Evolutionary conservation across 2,797 vertebrate genomes (phyloP).

Genomic region (Melopsittacus undulatus): DNA sequence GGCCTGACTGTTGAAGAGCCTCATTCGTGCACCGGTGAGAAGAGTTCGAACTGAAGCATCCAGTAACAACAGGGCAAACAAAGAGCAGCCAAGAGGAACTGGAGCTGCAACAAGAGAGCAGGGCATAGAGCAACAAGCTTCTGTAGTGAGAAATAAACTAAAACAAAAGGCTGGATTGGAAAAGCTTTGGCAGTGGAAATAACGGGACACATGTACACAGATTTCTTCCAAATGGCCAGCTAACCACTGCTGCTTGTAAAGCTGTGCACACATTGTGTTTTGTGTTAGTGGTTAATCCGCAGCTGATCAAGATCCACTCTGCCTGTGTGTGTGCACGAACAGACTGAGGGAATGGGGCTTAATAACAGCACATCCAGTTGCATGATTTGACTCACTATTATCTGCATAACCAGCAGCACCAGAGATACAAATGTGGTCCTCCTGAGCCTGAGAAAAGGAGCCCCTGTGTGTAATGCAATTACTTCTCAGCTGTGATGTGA

Average conservation of each 20-base stretch:
- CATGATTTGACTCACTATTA: not conserved
- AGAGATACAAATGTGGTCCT: not conserved
- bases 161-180: constrained; percentile 52
- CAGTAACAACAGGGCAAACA: not conserved
- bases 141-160: constrained; percentile 21
- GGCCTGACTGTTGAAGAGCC: not conserved
- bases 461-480: not conserved
- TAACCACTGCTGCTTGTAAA: not conserved
- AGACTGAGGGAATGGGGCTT: not conserved
- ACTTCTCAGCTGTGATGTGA: not conserved
- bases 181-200: constrained; percentile 28
- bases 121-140: constrained; percentile 8
- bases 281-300: not conserved
- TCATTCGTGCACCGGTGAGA: not conserved
- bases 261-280: not conserved
- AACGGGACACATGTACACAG: not conserved
- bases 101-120: not conserved
- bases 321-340: not conserved
- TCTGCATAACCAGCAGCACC: not conserved
- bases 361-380: not conserved
- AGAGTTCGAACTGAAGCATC: not conserved
- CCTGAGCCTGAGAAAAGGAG: not conserved
- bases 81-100: constrained; percentile 34
- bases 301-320: not conserved
- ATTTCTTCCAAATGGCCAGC: constrained; percentile 40